Evolutionary conservation across 2,113 vertebrate species (phyloP), one percentile per base, ranked within the genome.

Genomic region (Eptesicus fuscus): DNA sequence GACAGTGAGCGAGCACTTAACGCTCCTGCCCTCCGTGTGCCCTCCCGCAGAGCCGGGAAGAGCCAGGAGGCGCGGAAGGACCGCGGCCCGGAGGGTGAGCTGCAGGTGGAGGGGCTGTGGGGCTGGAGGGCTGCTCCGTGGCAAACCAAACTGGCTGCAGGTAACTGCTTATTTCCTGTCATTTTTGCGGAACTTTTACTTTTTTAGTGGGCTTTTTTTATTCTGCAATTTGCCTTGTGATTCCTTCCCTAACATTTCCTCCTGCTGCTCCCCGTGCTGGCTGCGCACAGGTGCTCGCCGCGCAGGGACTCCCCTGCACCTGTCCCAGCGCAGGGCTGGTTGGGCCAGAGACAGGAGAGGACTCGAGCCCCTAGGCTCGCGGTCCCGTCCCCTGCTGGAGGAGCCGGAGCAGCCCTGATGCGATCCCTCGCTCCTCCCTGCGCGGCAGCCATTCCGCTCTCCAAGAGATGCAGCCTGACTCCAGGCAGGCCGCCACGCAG

Each of bases 91-190:
- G 69, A 61, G n/a, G 32, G 9, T 8, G 47, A 44, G 22, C 32
- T 49, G 10, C 14, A 30, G 22, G 12, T 13, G 28, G 25, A 65
- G 47, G 7, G 8, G 35, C 69, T 30, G 0, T 44, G 32, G 47
- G 28, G 13, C 25, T 67, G 20, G 23, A 47, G 37, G 61, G 88
- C 1, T 0, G 22, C 42, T 93, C 30, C 10, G 2, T 13, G 28
- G 65, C 7, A 30, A 79, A 20, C 20, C 14, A 23, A 89, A 79
- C 2, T 63, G 74, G 78, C 61, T 69, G 20, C 1, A 1, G 18
- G 20, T 93, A 93, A 53, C 59, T 32, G 76, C 80, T 94, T 87
- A 20, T 69, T 92, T 93, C 47, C 61, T 93, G 73, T 49, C 69
- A 82, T 51, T 88, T 96, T 92, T 82, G 49, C 18, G 73, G 85